A percentile compares a stretch with the other conserved stretches of the same genome.
These are phyloP conservation scores for Pegoplata infirma DNA, from an alignment of 2,888 invertebrate genomes.

Conservation along the genomic window DNA sequence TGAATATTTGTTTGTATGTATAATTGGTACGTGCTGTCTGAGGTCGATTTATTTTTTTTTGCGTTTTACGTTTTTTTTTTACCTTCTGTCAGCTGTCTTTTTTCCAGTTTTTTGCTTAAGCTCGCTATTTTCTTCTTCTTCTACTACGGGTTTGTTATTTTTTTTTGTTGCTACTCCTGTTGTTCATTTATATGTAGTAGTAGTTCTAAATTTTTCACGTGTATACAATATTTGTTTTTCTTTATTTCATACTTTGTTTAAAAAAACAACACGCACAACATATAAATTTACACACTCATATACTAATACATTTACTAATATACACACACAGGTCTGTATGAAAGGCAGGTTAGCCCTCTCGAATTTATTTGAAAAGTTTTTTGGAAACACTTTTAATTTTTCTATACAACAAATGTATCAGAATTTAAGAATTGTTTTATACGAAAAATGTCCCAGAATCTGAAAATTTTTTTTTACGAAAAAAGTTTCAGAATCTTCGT, in stretches of 20 bases:
- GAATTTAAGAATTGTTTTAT: too few relatives aligned
- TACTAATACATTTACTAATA: too few relatives aligned
- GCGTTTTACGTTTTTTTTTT: background rate
- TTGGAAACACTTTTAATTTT: too few relatives aligned
- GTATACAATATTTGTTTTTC: background rate
- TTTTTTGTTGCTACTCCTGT: background rate
- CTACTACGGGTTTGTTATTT: background rate
- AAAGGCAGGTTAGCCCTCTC: too few relatives aligned
- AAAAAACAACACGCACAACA: background rate
- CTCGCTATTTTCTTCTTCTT: background rate
- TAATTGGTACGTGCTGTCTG: conserved; percentile 26
- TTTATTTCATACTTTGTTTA: conserved; percentile 6
- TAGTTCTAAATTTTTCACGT: background rate
- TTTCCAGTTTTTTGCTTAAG: background rate
- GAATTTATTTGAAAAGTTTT: too few relatives aligned
- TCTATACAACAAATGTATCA: too few relatives aligned
- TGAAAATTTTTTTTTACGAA: too few relatives aligned
- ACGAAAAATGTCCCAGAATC: too few relatives aligned
- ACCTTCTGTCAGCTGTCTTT: conserved; percentile 19
- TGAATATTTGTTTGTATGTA: background rate
- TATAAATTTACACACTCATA: background rate
- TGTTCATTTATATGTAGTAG: too few relatives aligned
- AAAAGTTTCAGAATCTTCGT: too few relatives aligned
- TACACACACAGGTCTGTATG: too few relatives aligned
- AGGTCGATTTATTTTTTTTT: conserved; percentile 24